Conservation (phyloP, 2,113 vertebrate genomes). For the Vicugna pacos region DNA sequence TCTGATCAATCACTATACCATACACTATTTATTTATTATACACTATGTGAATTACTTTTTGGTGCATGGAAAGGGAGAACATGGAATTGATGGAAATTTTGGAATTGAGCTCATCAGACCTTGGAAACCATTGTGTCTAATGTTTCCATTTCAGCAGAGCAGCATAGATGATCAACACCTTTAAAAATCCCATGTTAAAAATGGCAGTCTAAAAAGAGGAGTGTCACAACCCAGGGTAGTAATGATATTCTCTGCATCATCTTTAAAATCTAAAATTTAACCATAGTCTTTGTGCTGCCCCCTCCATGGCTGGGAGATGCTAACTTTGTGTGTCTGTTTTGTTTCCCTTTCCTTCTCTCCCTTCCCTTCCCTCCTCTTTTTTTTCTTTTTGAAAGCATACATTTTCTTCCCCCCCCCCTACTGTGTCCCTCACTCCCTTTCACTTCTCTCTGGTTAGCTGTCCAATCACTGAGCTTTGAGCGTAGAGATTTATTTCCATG, state of each 20-base stretch:
- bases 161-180: not conserved
- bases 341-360: not conserved
- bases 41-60: not conserved
- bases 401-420: not conserved
- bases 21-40: not conserved
- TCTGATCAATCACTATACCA: not conserved
- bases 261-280: not conserved
- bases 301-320: not conserved
- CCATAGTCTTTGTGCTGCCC: not conserved
- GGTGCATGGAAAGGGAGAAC: not conserved
- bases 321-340: not conserved
- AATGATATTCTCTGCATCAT: accelerated
- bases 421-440: not conserved
- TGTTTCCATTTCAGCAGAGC: not conserved
- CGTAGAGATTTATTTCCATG: slow-evolving; percentile 13
- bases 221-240: accelerated
- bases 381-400: not conserved
- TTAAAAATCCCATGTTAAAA: not conserved
- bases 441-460: not conserved
- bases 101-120: not conserved
- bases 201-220: no score
- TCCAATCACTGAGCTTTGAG: slow-evolving; percentile 32
- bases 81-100: not conserved
- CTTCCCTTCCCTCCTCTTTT: not conserved
- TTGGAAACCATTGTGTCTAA: not conserved